Conservation (phyloP, 2,113 vertebrate genomes). For the Gymnogyps californianus region DNA sequence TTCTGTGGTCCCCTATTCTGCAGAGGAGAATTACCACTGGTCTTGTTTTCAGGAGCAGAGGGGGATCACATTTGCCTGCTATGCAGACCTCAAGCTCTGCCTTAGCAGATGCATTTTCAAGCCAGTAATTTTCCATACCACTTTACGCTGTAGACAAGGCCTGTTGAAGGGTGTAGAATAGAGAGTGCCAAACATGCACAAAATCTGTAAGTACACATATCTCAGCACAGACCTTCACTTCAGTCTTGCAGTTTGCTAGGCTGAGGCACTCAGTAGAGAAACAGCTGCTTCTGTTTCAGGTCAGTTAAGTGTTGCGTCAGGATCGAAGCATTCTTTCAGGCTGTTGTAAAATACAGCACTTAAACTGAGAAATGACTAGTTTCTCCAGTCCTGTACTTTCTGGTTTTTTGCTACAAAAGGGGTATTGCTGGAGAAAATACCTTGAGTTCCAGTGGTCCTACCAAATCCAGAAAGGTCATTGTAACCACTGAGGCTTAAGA, state of each 20-base stretch:
- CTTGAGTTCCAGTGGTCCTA: not conserved
- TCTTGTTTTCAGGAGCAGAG: not conserved
- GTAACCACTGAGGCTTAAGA: not conserved
- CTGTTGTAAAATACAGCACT: not conserved
- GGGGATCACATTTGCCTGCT: not conserved
- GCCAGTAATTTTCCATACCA: not conserved
- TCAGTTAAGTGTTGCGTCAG: not conserved
- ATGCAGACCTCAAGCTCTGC: not conserved
- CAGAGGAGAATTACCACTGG: not conserved
- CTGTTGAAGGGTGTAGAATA: not conserved
- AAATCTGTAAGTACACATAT: not conserved
- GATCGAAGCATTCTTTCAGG: not conserved
- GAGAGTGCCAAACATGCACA: not conserved
- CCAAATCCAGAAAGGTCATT: not conserved
- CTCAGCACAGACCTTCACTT: not conserved
- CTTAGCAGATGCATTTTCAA: not conserved
- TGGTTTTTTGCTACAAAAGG: not conserved
- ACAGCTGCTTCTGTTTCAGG: not conserved
- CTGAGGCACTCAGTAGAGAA: not conserved
- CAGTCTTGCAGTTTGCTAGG: not conserved
- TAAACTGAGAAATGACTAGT: not conserved
- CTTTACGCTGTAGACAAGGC: not conserved
- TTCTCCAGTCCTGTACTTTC: not conserved
- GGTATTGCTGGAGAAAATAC: not conserved
- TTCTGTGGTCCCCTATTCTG: not conserved